Evolutionary conservation across 2,888 invertebrate species (phyloP).

Genomic region (Athripsodes cinereus): DNA sequence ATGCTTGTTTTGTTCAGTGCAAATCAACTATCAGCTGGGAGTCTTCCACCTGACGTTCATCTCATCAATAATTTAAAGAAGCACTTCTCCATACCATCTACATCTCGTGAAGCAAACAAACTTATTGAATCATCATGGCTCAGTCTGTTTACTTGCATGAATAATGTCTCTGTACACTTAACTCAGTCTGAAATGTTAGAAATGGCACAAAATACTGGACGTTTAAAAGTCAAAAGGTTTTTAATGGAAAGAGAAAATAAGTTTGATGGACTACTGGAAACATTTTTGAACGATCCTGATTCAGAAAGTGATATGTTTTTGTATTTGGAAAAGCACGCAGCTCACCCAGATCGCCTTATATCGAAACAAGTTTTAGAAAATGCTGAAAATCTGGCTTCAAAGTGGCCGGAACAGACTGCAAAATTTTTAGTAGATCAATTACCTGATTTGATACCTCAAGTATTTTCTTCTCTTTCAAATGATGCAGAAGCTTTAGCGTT

Average conservation of each 20-base stretch:
- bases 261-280: conserved; percentile 24
- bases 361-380: conserved; percentile 19
- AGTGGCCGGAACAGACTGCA: conserved; percentile 31
- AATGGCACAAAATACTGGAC: conserved; percentile 16
- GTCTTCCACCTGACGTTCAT: conserved; percentile 37
- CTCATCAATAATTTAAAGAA: conserved; percentile 30
- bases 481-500: conserved; percentile 35
- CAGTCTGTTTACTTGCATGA: conserved; percentile 31
- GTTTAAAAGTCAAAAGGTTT: conserved; percentile 24
- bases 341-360: conserved; percentile 20
- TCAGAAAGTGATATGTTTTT: conserved; percentile 25
- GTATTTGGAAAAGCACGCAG: conserved; percentile 25
- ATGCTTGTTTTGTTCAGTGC: conserved; percentile 43
- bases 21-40: conserved; percentile 38
- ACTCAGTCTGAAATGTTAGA: conserved; percentile 25
- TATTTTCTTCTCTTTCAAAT: conserved; percentile 30
- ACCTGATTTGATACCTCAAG: conserved; percentile 29
- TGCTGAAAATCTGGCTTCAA: conserved; percentile 16
- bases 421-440: conserved; percentile 35
- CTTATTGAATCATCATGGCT: conserved; percentile 42
- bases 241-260: conserved; percentile 21
- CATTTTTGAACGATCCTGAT: conserved; percentile 23
- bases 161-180: conserved; percentile 27
- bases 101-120: conserved; percentile 34
- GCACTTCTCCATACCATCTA: conserved; percentile 33